phyloP scores from a whole-genome alignment of 2,888 invertebrate genomes.

The Digitonthophagus gazella region DNA sequence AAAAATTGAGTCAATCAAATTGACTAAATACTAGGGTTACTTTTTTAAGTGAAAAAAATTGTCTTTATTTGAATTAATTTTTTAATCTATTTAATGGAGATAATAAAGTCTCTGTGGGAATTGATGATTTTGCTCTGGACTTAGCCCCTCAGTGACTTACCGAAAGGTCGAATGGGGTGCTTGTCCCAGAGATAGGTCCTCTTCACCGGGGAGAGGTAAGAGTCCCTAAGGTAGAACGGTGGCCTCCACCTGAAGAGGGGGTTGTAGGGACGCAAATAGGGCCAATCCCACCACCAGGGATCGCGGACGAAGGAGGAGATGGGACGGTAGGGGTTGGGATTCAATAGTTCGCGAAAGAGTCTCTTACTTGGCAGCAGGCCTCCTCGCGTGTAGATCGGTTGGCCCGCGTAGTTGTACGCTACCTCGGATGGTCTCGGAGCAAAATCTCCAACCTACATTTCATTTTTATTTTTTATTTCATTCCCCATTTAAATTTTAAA shows the following conservation, averaged over 20 bases:
- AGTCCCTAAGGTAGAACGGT: conserved; percentile 79
- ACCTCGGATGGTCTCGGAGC: conserved; percentile 68
- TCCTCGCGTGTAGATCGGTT: conserved; percentile 70
- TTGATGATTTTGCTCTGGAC: conserved; percentile 2
- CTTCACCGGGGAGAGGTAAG: conserved; percentile 88
- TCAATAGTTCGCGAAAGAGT: conserved; percentile 65
- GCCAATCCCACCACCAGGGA: conserved; percentile 88
- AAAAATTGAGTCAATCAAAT: not conserved
- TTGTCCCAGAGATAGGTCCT: conserved; percentile 88
- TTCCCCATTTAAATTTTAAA: not conserved
- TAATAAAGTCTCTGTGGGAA: not conserved
- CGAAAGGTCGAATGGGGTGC: conserved; percentile 87
- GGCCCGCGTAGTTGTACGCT: conserved; percentile 74
- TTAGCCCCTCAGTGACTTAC: conserved; percentile 59
- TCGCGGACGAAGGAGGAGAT: conserved; percentile 79
- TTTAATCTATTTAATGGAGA: no score
- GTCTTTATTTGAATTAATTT: no score
- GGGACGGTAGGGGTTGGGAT: conserved; percentile 76
- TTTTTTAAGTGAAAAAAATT: no score
- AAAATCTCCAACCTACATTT: conserved; percentile 59
- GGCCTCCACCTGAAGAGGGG: conserved; percentile 66
- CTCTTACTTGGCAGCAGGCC: conserved; percentile 56
- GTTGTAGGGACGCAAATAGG: conserved; percentile 73
- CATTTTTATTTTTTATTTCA: not conserved
- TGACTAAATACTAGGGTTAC: no score